Evolutionary conservation across 2,113 vertebrate species (phyloP).

Genomic region (Lethenteron camtschaticum): DNA sequence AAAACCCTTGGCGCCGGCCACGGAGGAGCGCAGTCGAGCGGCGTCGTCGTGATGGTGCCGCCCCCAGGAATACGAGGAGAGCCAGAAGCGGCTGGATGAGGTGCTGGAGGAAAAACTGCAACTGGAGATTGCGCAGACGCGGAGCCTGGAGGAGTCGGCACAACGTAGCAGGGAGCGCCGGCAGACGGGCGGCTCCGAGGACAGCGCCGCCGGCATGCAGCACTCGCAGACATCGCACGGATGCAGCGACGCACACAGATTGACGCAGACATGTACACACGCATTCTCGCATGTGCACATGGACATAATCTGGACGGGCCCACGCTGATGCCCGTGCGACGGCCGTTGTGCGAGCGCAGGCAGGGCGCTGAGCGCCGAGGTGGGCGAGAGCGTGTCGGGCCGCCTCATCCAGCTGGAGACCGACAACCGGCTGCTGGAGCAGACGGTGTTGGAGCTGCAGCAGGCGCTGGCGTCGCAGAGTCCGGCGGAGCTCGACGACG

Average conservation of each 20-base stretch:
- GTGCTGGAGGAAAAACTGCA: constrained; percentile 38
- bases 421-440: constrained; percentile 30
- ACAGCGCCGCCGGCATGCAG: too few relatives aligned
- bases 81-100: constrained; percentile 36
- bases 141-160: constrained; percentile 8
- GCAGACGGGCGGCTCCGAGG: too few relatives aligned
- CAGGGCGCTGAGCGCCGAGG: constrained; percentile 24
- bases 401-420: constrained; percentile 34
- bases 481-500: too few relatives aligned
- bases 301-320: neutral
- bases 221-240: too few relatives aligned
- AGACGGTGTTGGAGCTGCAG: constrained; percentile 25
- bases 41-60: neutral
- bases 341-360: neutral
- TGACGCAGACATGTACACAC: too few relatives aligned
- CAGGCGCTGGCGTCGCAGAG: constrained; percentile 20
- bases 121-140: constrained; percentile 32
- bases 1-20: too few relatives aligned
- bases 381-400: constrained; percentile 27
- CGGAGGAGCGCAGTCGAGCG: too few relatives aligned
- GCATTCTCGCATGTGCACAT: too few relatives aligned
- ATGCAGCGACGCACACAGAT: too few relatives aligned
- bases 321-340: neutral
- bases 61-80: constrained; percentile 34
- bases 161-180: constrained; percentile 17